A percentile compares a stretch with the other conserved stretches of the same genome.
Conservation (phyloP, 2,113 vertebrate genomes). For the Ptilonorhynchus violaceus region DNA sequence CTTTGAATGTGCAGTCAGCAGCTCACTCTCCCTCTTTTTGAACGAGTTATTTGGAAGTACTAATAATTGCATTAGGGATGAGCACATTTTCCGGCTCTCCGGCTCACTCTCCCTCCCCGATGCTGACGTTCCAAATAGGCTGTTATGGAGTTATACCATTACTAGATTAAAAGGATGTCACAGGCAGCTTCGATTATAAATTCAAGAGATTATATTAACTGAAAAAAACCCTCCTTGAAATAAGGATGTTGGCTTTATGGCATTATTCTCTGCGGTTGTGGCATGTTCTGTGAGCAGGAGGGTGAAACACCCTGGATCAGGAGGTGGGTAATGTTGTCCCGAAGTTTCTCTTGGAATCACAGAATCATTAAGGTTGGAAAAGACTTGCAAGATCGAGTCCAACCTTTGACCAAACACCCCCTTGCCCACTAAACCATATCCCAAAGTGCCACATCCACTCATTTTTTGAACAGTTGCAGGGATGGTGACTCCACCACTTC, state of each 20-base stretch:
- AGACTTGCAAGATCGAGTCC: background rate
- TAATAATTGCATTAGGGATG: constrained; percentile 33
- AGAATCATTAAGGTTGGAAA: background rate
- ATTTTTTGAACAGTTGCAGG: background rate
- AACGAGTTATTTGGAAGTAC: background rate
- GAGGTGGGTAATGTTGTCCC: rapidly evolving
- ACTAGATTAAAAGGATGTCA: constrained; percentile 35
- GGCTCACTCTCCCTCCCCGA: background rate
- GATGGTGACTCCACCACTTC: background rate
- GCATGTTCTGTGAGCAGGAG: background rate
- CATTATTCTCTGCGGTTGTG: background rate
- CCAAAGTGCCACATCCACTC: background rate
- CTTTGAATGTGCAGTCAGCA: background rate
- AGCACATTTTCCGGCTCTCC: background rate
- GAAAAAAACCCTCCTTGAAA: background rate
- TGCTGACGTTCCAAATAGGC: constrained; percentile 2
- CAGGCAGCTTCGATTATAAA: background rate
- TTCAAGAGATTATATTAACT: background rate
- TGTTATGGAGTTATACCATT: constrained; percentile 5
- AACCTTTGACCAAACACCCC: background rate
- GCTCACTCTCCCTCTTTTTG: background rate
- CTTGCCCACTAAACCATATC: background rate
- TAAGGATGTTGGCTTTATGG: background rate
- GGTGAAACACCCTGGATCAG: background rate
- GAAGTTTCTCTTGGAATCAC: background rate